Evolutionary conservation across 2,113 vertebrate genomes (phyloP).

Genomic region (Riparia riparia): DNA sequence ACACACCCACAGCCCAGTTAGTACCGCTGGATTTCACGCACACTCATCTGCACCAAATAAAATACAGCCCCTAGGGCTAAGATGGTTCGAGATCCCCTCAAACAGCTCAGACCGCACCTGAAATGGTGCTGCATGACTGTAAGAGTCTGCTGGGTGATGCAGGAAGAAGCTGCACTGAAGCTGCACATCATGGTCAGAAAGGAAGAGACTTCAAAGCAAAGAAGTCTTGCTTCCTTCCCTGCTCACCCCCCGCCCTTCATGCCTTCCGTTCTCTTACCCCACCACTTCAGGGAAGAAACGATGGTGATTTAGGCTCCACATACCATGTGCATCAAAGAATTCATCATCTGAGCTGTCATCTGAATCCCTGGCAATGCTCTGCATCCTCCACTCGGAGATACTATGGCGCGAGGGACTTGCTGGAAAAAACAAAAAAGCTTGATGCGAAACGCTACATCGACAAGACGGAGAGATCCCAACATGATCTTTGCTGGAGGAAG

Average conservation of each 20-base stretch:
- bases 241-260: background rate
- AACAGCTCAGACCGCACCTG: background rate
- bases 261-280: slow-evolving; percentile 31
- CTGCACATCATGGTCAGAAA: background rate
- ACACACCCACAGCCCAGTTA: slow-evolving; percentile 9
- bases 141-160: background rate
- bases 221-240: slow-evolving; percentile 4
- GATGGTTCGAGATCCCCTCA: background rate
- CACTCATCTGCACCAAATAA: background rate
- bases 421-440: slow-evolving; percentile 70
- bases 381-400: slow-evolving; percentile 96
- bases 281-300: background rate
- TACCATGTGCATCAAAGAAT: slow-evolving; percentile 97
- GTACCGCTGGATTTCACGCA: background rate
- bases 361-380: slow-evolving; percentile 94
- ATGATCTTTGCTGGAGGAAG: slow-evolving; percentile 48
- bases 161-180: slow-evolving; percentile 10
- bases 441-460: background rate
- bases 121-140: background rate
- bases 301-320: slow-evolving; percentile 2
- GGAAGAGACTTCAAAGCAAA: slow-evolving; percentile 4
- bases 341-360: slow-evolving; percentile 95
- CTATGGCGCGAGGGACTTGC: slow-evolving; percentile 93
- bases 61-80: background rate
- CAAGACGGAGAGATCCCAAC: slow-evolving; percentile 38